Evolutionary conservation across 2,888 invertebrate species (phyloP).

Genomic region (Myopa tessellatipennis): DNA sequence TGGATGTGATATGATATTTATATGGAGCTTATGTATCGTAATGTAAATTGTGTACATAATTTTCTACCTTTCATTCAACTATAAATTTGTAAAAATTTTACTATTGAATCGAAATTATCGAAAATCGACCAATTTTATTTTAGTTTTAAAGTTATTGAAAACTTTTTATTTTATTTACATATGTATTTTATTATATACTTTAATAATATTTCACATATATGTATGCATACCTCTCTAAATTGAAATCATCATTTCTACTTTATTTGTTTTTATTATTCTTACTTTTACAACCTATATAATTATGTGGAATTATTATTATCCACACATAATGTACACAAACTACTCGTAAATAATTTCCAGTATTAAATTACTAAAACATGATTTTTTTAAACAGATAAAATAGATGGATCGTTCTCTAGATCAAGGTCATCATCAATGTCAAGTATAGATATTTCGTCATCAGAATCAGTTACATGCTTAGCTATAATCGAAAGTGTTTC

Average conservation of each 20-base stretch:
- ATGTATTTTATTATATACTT: not conserved
- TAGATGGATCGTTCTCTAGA: conserved; percentile 95
- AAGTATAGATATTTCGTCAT: conserved; percentile 95
- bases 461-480: conserved; percentile 95
- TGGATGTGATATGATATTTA: too few relatives aligned
- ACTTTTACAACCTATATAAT: not conserved
- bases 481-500: conserved; percentile 96
- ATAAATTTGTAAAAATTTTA: too few relatives aligned
- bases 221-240: not conserved
- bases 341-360: not conserved
- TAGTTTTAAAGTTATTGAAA: not conserved
- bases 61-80: too few relatives aligned
- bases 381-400: conserved; percentile 79
- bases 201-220: not conserved
- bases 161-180: not conserved
- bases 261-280: not conserved
- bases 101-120: too few relatives aligned
- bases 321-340: not conserved
- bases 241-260: not conserved
- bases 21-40: too few relatives aligned
- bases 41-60: too few relatives aligned
- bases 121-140: too few relatives aligned
- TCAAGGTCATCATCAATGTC: conserved; percentile 98
- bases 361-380: not conserved
- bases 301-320: not conserved